phyloP scores from a whole-genome alignment of 2,888 invertebrate species.

The Drosophila phalerata region DNA sequence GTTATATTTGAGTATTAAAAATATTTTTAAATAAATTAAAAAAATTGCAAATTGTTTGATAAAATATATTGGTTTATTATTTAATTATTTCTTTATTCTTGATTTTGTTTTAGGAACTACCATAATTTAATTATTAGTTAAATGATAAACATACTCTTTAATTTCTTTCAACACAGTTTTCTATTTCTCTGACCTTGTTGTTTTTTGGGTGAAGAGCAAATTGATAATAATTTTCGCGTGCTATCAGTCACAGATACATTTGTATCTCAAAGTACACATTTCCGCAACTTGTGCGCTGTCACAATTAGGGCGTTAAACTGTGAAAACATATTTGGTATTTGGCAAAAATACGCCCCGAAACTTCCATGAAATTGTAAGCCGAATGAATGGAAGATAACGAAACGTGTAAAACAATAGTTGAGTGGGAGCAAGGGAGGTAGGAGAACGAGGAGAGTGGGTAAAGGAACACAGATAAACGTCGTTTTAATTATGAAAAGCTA shows the following conservation, averaged over 20 bases:
- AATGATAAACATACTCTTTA: background rate
- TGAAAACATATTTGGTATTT: conserved; percentile 30
- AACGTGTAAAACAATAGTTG: conserved; percentile 13
- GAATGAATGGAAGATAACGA: conserved; percentile 28
- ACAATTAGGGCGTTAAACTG: conserved; percentile 33
- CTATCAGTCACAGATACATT: conserved; percentile 47
- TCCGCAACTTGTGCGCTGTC: conserved; percentile 19
- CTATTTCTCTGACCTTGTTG: conserved; percentile 5
- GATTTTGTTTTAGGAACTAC: too few relatives aligned
- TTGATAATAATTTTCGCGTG: conserved; percentile 23
- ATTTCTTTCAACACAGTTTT: background rate
- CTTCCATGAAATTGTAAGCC: conserved; percentile 28
- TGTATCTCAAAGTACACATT: conserved; percentile 55
- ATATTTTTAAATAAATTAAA: too few relatives aligned
- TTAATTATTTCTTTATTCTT: too few relatives aligned
- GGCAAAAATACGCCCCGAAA: conserved; percentile 33
- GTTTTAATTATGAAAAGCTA: conserved; percentile 73
- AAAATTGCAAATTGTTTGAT: too few relatives aligned
- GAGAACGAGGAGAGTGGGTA: background rate
- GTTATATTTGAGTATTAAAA: too few relatives aligned
- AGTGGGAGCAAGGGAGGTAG: background rate
- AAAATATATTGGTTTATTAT: too few relatives aligned
- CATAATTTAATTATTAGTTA: background rate
- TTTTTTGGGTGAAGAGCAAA: conserved; percentile 29
- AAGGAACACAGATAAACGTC: conserved; percentile 53